Base-by-base conservation (phyloP, 2,888 invertebrate genomes). In the Oscheius sp. region DNA sequence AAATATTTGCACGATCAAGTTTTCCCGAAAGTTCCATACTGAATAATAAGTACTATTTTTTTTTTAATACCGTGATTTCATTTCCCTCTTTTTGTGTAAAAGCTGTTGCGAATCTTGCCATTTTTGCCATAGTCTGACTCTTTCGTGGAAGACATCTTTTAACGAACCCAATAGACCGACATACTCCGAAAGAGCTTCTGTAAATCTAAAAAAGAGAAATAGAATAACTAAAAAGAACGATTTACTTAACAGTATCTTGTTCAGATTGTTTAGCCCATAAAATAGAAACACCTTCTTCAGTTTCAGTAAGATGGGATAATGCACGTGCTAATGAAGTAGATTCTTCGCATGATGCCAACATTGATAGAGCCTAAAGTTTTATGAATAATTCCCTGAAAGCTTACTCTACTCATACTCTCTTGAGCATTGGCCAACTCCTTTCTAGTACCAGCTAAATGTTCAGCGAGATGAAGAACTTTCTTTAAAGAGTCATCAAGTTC, bases 21-120 rank as follows among this genome's bases (percentile, higher is more conserved):
- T 94, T 91, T 81, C 93, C 93, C 14, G 93, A 92, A 71, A 95
- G 89, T 85, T 97, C 96, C 47, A 93, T 90, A 86, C 78, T 74
- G 33, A 44, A 72, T 4, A 45, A 20, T 41, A 2, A 5, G n/a
- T 61, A 24, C 4, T 17, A 2, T 61, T 44, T n/a, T 56, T n/a
- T n/a, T n/a, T n/a, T n/a, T n/a, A n/a, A n/a, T 20, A 73, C 50
- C 95, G 94, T 0, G 93, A 93, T 86, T 95, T 95, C 82, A 91
- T 91, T 87, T 99, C 97, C 66, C 96, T 90, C 85, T 96, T 92
- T 86, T 94, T 94, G 20, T 92, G 94, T 73, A 99, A 88, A 88
- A 92, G 94, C 89, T 93, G 91, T 87, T 96, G 94, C 32, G 96
- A 93, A 87, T 95, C 94, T 87, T 98, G 95, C 94, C 97, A 97